These are phyloP conservation scores for Tretioscincus oriximinensis DNA, from an alignment of 2,113 vertebrate genomes.

Conservation along the genomic window DNA sequence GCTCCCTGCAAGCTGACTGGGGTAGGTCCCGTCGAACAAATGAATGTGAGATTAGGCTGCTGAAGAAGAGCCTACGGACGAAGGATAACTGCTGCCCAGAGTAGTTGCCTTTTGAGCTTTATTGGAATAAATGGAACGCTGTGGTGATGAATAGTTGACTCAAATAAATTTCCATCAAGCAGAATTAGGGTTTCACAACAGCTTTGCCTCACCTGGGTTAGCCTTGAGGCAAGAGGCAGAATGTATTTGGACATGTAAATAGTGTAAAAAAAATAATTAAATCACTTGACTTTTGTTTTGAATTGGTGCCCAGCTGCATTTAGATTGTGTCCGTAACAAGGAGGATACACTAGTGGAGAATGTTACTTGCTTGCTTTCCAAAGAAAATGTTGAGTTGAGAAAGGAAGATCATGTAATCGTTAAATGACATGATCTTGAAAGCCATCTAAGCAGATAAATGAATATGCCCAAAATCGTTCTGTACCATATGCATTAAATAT, in stretches of 20 bases:
- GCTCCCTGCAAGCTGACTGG: constrained; percentile 24
- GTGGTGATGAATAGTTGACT: background rate
- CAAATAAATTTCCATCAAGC: background rate
- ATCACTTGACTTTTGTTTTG: constrained; percentile 50
- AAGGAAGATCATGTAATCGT: constrained; percentile 30
- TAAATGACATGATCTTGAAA: constrained; percentile 33
- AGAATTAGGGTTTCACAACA: background rate
- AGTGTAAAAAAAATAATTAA: constrained; percentile 28
- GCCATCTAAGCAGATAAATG: background rate
- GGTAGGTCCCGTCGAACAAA: background rate
- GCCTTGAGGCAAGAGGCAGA: constrained; percentile 39
- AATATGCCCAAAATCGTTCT: constrained; percentile 18
- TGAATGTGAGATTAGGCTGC: background rate
- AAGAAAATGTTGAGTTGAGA: constrained; percentile 34
- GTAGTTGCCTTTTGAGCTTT: background rate
- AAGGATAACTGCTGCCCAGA: background rate
- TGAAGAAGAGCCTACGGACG: background rate
- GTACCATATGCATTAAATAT: constrained; percentile 50
- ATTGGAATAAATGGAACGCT: background rate
- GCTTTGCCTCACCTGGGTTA: constrained; percentile 24
- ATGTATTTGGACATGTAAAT: constrained; percentile 62
- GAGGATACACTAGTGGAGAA: constrained; percentile 27
- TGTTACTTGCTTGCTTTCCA: constrained; percentile 43
- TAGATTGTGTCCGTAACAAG: constrained; percentile 29
- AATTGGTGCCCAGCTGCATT: constrained; percentile 54